Evolutionary conservation across 2,113 vertebrate genomes (phyloP).

Genomic region (Thymallus thymallus): DNA sequence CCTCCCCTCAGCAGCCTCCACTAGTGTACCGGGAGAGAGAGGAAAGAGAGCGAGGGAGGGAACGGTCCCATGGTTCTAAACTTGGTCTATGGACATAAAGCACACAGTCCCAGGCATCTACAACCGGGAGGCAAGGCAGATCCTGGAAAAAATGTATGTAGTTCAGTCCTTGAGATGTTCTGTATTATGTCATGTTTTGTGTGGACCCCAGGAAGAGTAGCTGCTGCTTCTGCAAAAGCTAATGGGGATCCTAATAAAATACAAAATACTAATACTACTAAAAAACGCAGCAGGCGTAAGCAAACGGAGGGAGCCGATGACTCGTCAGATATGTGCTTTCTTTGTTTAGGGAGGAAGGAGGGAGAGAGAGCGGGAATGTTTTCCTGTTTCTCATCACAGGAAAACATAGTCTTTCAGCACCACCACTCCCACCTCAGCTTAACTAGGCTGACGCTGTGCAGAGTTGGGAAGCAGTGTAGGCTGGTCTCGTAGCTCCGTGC

Average conservation of each 20-base stretch:
- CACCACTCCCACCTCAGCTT: neutral
- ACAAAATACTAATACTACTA: no score
- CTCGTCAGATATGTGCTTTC: slow-evolving; percentile 66
- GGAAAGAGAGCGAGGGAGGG: no score
- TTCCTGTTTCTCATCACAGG: neutral
- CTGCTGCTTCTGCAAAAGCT: no score
- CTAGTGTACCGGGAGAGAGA: neutral
- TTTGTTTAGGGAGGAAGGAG: slow-evolving; percentile 52
- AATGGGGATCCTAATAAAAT: no score
- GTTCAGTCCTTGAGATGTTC: no score
- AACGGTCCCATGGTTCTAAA: no score
- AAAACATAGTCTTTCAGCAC: neutral
- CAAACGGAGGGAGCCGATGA: slow-evolving; percentile 69
- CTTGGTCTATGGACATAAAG: neutral
- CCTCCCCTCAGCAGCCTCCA: no score
- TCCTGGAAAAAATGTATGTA: slow-evolving; percentile 29
- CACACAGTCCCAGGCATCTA: neutral
- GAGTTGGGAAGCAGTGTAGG: neutral
- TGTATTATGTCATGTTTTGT: no score
- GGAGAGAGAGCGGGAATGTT: slow-evolving; percentile 8
- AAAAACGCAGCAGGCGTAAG: slow-evolving; percentile 60
- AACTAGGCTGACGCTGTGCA: neutral
- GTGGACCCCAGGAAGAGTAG: no score
- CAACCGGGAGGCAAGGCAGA: slow-evolving; percentile 10
- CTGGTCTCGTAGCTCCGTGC: neutral